A percentile compares a stretch with the other conserved stretches of the same genome.
phyloP scores from a whole-genome alignment of 2,888 invertebrate genomes.

The Drosophila mimetica region DNA sequence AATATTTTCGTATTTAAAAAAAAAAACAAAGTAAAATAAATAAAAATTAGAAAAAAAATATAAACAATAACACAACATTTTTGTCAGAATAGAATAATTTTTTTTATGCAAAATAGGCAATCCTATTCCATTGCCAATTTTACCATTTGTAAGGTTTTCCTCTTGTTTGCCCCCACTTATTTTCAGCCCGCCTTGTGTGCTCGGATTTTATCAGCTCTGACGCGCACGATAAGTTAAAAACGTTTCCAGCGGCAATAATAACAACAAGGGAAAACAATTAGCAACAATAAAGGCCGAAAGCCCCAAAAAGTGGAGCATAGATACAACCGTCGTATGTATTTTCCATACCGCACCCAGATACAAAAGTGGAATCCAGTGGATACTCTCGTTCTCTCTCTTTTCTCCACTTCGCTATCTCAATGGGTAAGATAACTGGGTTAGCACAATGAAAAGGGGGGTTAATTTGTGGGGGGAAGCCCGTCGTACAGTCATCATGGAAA shows the following conservation, averaged over 20 bases:
- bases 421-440: conserved; percentile 38
- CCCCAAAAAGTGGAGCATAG: conserved; percentile 51
- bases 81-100: background rate
- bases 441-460: conserved; percentile 28
- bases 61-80: too few relatives aligned
- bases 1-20: background rate
- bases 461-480: conserved; percentile 25
- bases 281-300: conserved; percentile 50
- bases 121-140: background rate
- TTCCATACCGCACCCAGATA: conserved; percentile 43
- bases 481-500: conserved; percentile 62
- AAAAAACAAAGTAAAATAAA: background rate
- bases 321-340: conserved; percentile 44
- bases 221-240: conserved; percentile 49
- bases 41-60: background rate
- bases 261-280: conserved; percentile 67
- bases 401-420: conserved; percentile 10
- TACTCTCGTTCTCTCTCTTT: conserved; percentile 5
- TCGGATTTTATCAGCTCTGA: conserved; percentile 60
- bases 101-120: background rate
- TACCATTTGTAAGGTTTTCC: conserved; percentile 22
- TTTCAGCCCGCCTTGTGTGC: conserved; percentile 23
- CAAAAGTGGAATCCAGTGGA: conserved; percentile 26
- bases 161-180: conserved; percentile 11
- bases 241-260: conserved; percentile 35